These are phyloP conservation scores for Lichenostomus cassidix DNA, from an alignment of 2,113 vertebrate genomes.

Conservation along the genomic window DNA sequence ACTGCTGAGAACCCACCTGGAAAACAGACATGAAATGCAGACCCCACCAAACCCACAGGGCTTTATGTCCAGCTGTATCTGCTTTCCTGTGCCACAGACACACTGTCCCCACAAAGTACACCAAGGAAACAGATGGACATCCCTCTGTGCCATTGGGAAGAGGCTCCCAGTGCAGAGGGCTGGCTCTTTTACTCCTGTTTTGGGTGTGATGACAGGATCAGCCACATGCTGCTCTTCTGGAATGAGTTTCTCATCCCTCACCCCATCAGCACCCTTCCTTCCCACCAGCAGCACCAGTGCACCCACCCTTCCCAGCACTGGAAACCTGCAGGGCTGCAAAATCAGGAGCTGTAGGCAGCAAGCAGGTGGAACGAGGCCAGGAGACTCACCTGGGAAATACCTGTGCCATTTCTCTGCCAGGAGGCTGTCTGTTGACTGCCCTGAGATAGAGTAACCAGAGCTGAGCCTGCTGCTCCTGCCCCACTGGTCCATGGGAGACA, in stretches of 20 bases:
- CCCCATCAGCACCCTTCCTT: background rate
- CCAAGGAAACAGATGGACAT: background rate
- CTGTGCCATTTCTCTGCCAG: conserved; percentile 81
- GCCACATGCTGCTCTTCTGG: background rate
- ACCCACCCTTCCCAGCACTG: background rate
- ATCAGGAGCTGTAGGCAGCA: accelerated
- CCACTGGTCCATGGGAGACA: conserved; percentile 30
- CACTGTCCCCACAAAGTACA: background rate
- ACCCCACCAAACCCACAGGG: accelerated
- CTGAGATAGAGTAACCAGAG: background rate
- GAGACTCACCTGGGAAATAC: conserved; percentile 81
- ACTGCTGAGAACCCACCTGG: conserved; percentile 53
- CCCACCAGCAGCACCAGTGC: background rate
- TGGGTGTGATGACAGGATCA: background rate
- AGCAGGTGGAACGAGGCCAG: background rate
- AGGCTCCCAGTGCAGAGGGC: background rate
- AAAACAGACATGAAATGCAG: background rate
- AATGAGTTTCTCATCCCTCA: background rate
- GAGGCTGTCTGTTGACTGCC: conserved; percentile 67
- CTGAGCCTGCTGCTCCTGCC: conserved; percentile 40
- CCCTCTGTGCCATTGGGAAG: accelerated
- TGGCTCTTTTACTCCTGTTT: background rate
- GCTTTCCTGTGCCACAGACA: accelerated
- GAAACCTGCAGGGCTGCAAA: background rate
- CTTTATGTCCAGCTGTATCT: accelerated